These are phyloP conservation scores for Myotis findleyi DNA, from an alignment of 2,797 vertebrate genomes.

Conservation along the genomic window DNA sequence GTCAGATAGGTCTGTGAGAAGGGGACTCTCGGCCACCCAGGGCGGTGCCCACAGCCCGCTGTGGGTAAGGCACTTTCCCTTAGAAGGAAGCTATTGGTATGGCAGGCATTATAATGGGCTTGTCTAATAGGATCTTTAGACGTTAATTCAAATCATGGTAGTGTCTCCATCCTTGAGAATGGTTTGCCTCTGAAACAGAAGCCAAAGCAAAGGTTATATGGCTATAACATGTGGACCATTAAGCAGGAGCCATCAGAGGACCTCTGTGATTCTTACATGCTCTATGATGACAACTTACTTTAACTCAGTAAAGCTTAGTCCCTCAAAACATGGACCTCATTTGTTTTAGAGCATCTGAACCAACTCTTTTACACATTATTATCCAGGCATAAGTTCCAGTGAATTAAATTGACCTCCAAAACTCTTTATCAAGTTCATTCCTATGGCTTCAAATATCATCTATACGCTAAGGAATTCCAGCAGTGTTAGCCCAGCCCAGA, in stretches of 20 bases:
- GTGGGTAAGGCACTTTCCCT: slow-evolving; percentile 36
- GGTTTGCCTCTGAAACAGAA: slow-evolving; percentile 48
- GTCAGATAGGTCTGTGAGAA: slow-evolving; percentile 57
- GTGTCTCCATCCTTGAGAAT: slow-evolving; percentile 19
- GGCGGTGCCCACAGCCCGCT: slow-evolving; percentile 11
- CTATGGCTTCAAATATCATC: background rate
- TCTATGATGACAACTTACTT: slow-evolving; percentile 52
- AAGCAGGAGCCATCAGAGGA: slow-evolving; percentile 6
- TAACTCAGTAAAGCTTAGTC: slow-evolving; percentile 29
- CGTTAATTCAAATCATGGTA: background rate
- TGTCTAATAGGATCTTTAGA: slow-evolving; percentile 8
- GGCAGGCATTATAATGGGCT: background rate
- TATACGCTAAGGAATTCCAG: background rate
- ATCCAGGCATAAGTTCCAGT: slow-evolving; percentile 9
- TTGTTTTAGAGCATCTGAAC: background rate
- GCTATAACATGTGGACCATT: background rate
- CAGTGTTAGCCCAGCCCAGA: background rate
- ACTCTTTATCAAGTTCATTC: background rate
- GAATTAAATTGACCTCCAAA: background rate
- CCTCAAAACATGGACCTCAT: background rate
- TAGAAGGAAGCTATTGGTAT: slow-evolving; percentile 3
- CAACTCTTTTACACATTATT: slow-evolving; percentile 2
- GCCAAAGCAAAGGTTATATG: background rate
- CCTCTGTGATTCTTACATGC: background rate
- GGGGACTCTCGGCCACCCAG: slow-evolving; percentile 26